Conservation (phyloP, 2,797 vertebrate species). For the Argyrosomus regius region DNA sequence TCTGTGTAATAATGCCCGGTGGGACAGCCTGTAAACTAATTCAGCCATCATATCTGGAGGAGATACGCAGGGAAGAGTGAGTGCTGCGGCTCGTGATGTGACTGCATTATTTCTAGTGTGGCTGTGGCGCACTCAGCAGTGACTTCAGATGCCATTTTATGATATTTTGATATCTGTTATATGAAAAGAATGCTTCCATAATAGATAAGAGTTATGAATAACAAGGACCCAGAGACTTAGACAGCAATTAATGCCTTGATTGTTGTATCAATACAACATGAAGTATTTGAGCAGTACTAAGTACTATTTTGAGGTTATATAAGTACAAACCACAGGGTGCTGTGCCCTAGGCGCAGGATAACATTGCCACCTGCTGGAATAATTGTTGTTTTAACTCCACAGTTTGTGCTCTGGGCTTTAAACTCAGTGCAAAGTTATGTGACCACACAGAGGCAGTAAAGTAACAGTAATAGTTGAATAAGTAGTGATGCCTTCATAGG, state of each 20-base stretch:
- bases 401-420: background rate
- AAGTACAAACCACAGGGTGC: background rate
- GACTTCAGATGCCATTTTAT: background rate
- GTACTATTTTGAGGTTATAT: slow-evolving; percentile 37
- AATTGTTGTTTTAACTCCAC: background rate
- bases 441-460: slow-evolving; percentile 68
- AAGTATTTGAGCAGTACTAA: background rate
- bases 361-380: slow-evolving; percentile 66
- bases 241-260: background rate
- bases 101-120: background rate
- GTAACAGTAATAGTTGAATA: slow-evolving; percentile 19
- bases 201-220: rapidly evolving
- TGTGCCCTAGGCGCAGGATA: background rate
- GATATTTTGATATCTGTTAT: too few relatives aligned
- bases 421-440: slow-evolving; percentile 18
- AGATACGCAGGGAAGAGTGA: background rate
- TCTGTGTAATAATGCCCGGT: background rate
- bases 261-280: background rate
- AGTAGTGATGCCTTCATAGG: background rate
- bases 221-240: too few relatives aligned
- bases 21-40: background rate
- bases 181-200: background rate
- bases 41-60: slow-evolving; percentile 11
- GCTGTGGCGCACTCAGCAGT: background rate
- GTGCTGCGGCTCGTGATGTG: too few relatives aligned